Conservation (phyloP, 2,797 vertebrate genomes). For the Pseudomugil gertrudae region DNA sequence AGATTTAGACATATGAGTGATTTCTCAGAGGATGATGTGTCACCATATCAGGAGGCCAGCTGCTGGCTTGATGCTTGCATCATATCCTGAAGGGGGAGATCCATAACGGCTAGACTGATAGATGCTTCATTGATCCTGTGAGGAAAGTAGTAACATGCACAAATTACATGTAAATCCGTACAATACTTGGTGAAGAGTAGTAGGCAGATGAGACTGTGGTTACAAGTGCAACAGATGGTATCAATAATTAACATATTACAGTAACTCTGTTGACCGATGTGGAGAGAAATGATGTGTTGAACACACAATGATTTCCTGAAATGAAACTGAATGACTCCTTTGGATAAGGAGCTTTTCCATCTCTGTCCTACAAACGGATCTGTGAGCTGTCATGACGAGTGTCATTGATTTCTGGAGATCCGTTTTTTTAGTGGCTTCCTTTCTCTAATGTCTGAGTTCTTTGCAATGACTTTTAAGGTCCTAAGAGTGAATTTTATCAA, state of each 20-base stretch:
- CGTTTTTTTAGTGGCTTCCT: not conserved
- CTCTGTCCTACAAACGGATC: too few relatives aligned
- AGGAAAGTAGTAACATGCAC: not conserved
- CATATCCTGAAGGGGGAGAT: conserved; percentile 3
- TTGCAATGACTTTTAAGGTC: not conserved
- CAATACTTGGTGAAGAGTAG: not conserved
- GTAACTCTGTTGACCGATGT: not conserved
- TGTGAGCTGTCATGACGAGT: not conserved
- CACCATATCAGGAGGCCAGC: conserved; percentile 30
- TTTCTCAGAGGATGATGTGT: conserved; percentile 8
- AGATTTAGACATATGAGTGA: conserved; percentile 2
- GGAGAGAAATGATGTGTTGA: not conserved
- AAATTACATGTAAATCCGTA: not conserved
- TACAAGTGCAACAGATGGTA: not conserved
- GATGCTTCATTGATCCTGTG: not conserved
- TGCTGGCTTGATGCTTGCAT: conserved; percentile 21
- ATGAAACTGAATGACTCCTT: not conserved
- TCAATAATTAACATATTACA: not conserved
- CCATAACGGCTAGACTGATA: not conserved
- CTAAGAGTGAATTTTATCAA: not conserved
- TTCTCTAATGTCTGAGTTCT: not conserved
- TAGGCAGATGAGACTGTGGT: not conserved
- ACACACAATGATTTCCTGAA: too few relatives aligned
- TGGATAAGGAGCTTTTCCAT: not conserved
- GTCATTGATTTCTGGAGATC: too few relatives aligned